A percentile compares a stretch with the other conserved stretches of the same genome.
Conservation (phyloP, 1,140 invertebrate species). For the Manduca sexta region DNA sequence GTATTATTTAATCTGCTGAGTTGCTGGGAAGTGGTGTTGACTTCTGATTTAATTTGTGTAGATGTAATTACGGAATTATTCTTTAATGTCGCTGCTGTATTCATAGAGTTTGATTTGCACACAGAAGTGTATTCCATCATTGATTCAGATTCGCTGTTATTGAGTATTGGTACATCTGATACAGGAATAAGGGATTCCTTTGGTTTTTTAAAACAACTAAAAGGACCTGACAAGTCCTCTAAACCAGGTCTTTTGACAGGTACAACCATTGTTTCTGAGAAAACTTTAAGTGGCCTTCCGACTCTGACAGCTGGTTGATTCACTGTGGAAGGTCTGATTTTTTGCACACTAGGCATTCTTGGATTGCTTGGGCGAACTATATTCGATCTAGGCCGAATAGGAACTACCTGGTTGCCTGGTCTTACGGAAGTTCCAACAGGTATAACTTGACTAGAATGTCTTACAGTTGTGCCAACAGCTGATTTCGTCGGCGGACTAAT, state of each 20-base stretch:
- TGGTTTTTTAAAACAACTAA: conserved; percentile 58
- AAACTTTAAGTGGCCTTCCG: conserved; percentile 43
- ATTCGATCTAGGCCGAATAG: conserved; percentile 21
- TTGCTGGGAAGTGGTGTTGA: conserved; percentile 35
- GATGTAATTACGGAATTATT: conserved; percentile 37
- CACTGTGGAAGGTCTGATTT: conserved; percentile 18
- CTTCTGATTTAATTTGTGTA: conserved; percentile 45
- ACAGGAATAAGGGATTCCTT: conserved; percentile 42
- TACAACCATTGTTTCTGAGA: conserved; percentile 30
- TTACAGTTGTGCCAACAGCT: conserved; percentile 12
- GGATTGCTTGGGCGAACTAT: conserved; percentile 21
- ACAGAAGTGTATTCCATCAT: conserved; percentile 29
- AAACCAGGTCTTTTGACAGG: conserved; percentile 29
- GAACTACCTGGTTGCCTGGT: conserved; percentile 31
- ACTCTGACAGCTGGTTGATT: conserved; percentile 25
- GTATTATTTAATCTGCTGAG: conserved; percentile 38
- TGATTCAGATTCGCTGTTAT: conserved; percentile 17
- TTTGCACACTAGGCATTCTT: conserved; percentile 26
- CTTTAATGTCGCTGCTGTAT: conserved; percentile 39
- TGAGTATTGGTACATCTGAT: conserved; percentile 20
- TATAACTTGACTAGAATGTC: conserved; percentile 26
- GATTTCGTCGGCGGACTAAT: conserved; percentile 22
- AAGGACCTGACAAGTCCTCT: conserved; percentile 34
- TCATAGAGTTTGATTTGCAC: conserved; percentile 42
- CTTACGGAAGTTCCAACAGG: conserved; percentile 1